Evolutionary conservation across 2,888 invertebrate species (phyloP), one percentile per base, ranked within the genome.

Genomic region (Perizoma flavofasciatum): DNA sequence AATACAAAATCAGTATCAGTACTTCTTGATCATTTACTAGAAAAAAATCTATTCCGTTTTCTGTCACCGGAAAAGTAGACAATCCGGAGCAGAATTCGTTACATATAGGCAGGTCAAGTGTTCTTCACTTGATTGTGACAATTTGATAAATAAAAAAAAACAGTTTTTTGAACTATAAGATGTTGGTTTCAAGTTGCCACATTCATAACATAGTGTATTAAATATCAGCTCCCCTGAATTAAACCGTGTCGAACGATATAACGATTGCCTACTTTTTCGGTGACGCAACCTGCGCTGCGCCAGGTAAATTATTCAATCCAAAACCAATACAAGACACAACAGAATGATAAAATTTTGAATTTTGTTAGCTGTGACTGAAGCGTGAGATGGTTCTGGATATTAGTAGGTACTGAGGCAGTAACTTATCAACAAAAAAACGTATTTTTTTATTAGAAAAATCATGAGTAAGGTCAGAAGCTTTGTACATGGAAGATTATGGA

Each of bases 261-360:
- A 39, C 40, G 49, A 55, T 60, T 65, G 66, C 61, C 59, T 65
- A 69, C 67, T 44, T 66, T 66, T 67, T 49, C 57, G 58, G 61
- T 59, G 64, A 63, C 45, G 37, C 35, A 53, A 70, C 69, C 67
- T 73, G 72, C 72, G 22, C 37, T 7, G 37, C 4, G 53, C 73
- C 72, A 74, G 71, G 75, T 73, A 71, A 66, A 77, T n/a, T 70
- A 78, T 71, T 82, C 80, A 85, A 90, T 88, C 85, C 86, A 87
- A 84, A 89, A 92, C 92, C 92, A 91, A 92, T 92, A 92, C 92
- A 92, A 92, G 92, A 92, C 92, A 92, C 92, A 92, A 91, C 92
- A 90, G 86, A 72, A 77, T 82, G 77, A 72, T 75, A 78, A n/a
- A 88, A 90, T 91, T 92, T 92, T 74, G 90, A 91, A 91, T 91